Conservation (phyloP, 2,888 invertebrate species). For the Rapana venosa region DNA sequence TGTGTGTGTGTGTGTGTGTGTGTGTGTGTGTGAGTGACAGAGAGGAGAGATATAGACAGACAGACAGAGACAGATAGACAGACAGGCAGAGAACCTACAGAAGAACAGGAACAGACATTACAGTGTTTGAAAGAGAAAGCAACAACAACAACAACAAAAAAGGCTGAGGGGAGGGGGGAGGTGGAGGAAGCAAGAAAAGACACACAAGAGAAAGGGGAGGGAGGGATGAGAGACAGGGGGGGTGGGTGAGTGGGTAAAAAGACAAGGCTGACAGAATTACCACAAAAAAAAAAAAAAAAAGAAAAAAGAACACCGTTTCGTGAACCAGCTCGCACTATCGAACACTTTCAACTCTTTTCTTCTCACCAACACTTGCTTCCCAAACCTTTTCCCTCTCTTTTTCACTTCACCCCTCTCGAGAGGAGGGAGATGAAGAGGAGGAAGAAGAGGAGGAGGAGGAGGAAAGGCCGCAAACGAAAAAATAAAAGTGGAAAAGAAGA, state of each 20-base stretch:
- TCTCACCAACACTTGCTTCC: not conserved
- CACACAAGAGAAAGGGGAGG: not conserved
- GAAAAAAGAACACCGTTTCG: not conserved
- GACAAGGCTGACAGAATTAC: not conserved
- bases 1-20: too few relatives aligned
- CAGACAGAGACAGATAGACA: not conserved
- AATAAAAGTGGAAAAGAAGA: not conserved
- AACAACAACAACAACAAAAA: too few relatives aligned
- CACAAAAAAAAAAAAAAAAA: not conserved
- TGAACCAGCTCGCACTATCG: slow-evolving; percentile 22
- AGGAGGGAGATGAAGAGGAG: not conserved
- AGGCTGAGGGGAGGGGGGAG: not conserved
- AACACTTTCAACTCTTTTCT: slow-evolving; percentile 28
- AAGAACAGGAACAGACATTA: not conserved
- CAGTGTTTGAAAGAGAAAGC: too few relatives aligned
- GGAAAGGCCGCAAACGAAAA: not conserved
- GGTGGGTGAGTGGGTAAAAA: not conserved
- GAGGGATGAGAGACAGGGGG: not conserved
- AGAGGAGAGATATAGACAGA: too few relatives aligned
- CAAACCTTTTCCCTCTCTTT: not conserved
- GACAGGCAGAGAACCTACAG: not conserved
- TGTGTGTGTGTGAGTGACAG: not conserved
- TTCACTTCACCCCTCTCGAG: not conserved
- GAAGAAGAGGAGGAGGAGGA: not conserved
- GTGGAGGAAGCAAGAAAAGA: not conserved